Evolutionary conservation across 2,888 invertebrate species (phyloP), one percentile per base, ranked within the genome.

Genomic region (Scrobipalpa costella): DNA sequence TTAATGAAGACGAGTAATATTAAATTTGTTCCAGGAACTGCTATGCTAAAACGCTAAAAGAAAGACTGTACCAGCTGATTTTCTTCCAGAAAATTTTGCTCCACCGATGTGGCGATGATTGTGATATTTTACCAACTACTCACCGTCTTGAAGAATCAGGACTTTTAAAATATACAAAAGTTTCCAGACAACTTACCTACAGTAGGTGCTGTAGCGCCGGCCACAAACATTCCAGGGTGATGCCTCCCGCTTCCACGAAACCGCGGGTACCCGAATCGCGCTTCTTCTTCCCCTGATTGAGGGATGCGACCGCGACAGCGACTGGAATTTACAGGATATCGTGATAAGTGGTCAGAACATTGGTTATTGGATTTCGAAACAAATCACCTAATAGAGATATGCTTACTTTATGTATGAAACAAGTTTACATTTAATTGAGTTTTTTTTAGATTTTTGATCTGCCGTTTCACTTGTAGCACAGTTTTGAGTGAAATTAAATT

Each of bases 221-320:
- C 71, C 77, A 88, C 72, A 83, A 88, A 76, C 85, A 91, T 86
- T 73, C 87, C 87, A 73, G 78, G 74, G 68, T 83, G 85, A 71
- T 81, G 85, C 47, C 84, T 81, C 68, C 79, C 76, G 83, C 82
- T 72, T 82, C 81, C 90, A 70, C 93, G 90, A 91, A 93, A 94
- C 81, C 94, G 93, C 73, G 92, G 95, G 93, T 95, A 95, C 71
- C 94, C 94, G 89, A 96, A 96, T 76, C 96, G 94, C 64, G 94
- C 90, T 75, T 95, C 95, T 78, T 95, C 95, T 79, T 95, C 95
- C 71, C 88, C 86, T 21, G 82, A 76, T 13, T 52, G 50, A 7
- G 49, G 40, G 5, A 85, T 76, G 17, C 89, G 87, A 0, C 87
- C 85, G 44, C 89, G 88, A 68, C 88, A 88, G 50, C 88, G 81